phyloP scores from a whole-genome alignment of 2,888 invertebrate genomes.

The Serripes groenlandicus region DNA sequence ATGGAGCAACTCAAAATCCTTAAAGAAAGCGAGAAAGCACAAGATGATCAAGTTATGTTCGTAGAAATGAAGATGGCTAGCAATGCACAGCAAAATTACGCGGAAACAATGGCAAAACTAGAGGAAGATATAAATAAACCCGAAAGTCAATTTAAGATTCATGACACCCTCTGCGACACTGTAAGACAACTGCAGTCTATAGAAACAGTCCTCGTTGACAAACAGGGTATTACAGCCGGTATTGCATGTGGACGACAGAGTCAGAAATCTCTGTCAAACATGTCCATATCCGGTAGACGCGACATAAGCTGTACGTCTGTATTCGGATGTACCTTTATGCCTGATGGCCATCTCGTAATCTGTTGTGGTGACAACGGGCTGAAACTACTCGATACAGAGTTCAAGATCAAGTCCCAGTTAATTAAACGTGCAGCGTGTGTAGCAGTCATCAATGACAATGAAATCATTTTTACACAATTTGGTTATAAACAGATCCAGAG shows the following conservation, averaged over 20 bases:
- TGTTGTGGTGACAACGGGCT: neutral
- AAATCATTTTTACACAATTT: neutral
- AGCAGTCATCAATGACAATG: neutral
- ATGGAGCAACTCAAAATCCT: neutral
- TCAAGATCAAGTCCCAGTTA: neutral
- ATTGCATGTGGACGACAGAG: too few species aligned
- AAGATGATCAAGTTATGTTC: slow-evolving; percentile 7
- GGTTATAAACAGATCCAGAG: neutral
- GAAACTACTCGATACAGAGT: neutral
- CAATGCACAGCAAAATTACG: neutral
- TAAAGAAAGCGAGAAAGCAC: neutral
- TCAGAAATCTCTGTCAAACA: neutral
- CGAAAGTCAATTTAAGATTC: neutral
- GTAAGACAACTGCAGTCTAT: neutral
- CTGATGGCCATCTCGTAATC: neutral
- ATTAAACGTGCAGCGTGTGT: neutral
- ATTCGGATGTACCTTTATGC: slow-evolving; percentile 1
- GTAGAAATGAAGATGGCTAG: slow-evolving; percentile 2
- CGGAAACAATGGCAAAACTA: neutral
- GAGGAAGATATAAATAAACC: neutral
- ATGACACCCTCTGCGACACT: neutral
- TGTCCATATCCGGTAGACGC: neutral
- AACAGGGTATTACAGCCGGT: too few species aligned
- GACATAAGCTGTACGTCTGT: neutral
- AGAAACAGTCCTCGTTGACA: neutral